Base-by-base conservation (phyloP, 2,888 invertebrate species). In the Drosophila birchii region DNA sequence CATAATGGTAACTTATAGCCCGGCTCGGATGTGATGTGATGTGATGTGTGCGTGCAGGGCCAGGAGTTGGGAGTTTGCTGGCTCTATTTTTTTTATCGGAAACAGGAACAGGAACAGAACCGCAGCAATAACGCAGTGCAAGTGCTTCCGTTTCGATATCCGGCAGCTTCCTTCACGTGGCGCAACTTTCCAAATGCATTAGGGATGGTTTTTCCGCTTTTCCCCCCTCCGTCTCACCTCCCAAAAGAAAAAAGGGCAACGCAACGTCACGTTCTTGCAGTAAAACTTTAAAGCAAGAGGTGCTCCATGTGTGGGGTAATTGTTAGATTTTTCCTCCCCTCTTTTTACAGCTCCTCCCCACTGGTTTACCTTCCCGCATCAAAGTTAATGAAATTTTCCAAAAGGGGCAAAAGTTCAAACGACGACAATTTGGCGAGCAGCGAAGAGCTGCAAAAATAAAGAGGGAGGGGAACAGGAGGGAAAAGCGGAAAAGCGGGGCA, bases 141-240 rank as follows among this genome's bases (percentile, higher is more conserved):
- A 88, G 80, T 86, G 84, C 78, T 87, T 87, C 84, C 86, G 84
- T 79, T 83, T 81, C 84, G 85, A 86, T 87, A 86, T 87, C 82
- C 83, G 82, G 71, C 72, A 70, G 73, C 77, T 78, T 75, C 78
- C 71, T 71, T 70, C 78, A 78, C 70, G 55, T 62, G 74, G 66
- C 67, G 78, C 51, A 85, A 88, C 86, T 80, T 88, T 86, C 67
- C 78, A 83, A 83, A 81, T 86, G 88, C 86, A 86, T 86, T 88
- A 80, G 74, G 75, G 58, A 36, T 53, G 51, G 64, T 29, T 64
- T 45, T 64, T 62, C 47, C 34, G 64, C 32, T 51, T 20, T 49
- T 20, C 14, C 29, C 0, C 20, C 49, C 3, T 20, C 43, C n/a
- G 7, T 16, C 16, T 5, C 0, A 3, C 38, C 5, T 18, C n/a